A percentile compares a stretch with the other conserved stretches of the same genome.
These are phyloP conservation scores for Acronicta aceris DNA, from an alignment of 2,888 invertebrate species.

Conservation along the genomic window DNA sequence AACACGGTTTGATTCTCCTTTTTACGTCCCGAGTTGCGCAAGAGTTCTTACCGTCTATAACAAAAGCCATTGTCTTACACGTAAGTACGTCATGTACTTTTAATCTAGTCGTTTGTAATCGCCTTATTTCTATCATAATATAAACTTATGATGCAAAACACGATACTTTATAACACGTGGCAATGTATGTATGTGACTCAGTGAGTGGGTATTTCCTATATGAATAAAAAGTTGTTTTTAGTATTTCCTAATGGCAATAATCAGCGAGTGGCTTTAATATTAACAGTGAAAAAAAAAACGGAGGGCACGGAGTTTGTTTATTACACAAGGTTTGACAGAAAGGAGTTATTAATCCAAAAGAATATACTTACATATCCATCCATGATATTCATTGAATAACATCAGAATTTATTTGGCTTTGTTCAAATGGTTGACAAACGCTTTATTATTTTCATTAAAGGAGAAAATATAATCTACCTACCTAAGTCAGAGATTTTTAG, in stretches of 20 bases:
- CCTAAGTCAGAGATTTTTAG: too few species aligned
- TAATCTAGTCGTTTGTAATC: constrained; percentile 37
- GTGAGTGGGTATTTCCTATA: constrained; percentile 41
- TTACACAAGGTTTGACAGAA: too few species aligned
- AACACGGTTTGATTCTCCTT: background rate
- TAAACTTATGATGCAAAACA: constrained; percentile 20
- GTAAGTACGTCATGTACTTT: constrained; percentile 2
- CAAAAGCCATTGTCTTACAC: constrained; percentile 42
- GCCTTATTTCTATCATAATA: constrained; percentile 17
- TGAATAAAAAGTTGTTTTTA: constrained; percentile 8
- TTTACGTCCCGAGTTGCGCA: constrained; percentile 17
- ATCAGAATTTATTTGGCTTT: too few species aligned
- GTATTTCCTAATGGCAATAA: constrained; percentile 25
- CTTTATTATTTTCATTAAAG: too few species aligned
- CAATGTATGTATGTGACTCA: constrained; percentile 18
- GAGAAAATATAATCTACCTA: too few species aligned
- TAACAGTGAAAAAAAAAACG: background rate
- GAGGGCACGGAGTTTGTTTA: too few species aligned
- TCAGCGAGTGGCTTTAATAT: constrained; percentile 1
- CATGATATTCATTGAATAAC: too few species aligned
- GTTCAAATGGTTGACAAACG: too few species aligned
- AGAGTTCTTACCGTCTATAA: constrained; percentile 19
- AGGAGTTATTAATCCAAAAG: too few species aligned
- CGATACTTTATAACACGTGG: constrained; percentile 14
- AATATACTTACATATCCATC: too few species aligned